Evolutionary conservation across 2,888 invertebrate genomes (phyloP), one percentile per base, ranked within the genome.

Genomic region (Dioctria linearis): DNA sequence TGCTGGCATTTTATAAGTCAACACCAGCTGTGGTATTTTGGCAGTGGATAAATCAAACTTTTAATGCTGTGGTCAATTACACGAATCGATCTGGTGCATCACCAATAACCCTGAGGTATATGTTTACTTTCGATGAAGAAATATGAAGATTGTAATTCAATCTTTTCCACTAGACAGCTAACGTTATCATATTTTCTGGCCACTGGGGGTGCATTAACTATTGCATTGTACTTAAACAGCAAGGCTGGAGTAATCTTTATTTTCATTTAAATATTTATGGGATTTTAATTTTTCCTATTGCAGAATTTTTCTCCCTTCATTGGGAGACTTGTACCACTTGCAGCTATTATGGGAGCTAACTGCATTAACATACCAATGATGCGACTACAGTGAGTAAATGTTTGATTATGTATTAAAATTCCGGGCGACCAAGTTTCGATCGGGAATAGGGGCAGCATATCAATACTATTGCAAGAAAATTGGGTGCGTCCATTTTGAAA

Each of bases 351-450:
- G 73, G 96, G 97, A 59, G 98, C 99, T 66, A 99, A 99, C 90
- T 97, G 96, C 87, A 96, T 99, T 86, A 99, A 99, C 90, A 98
- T 99, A 86, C 99, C 99, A 5, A 93, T 98, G 91, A 99, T 99
- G 99, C 93, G 99, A 87, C 93, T 95, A 89, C 93, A 92, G 96
- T 96, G 88, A 92, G 79, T 57, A 43, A 25, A 39, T 43, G 25
- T 25, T 25, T 25, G 25, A 25, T 25, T 25, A n/a, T n/a, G n/a
- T n/a, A n/a, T n/a, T n/a, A n/a, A n/a, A n/a, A n/a, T n/a, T n/a
- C n/a, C n/a, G n/a, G n/a, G n/a, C n/a, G n/a, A n/a, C n/a, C n/a
- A n/a, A n/a, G n/a, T n/a, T n/a, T n/a, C n/a, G n/a, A n/a, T n/a
- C n/a, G n/a, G n/a, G n/a, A n/a, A n/a, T n/a, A n/a, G n/a, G n/a